Conservation (phyloP, 2,888 invertebrate genomes). For the Sarcophaga rosellei region DNA sequence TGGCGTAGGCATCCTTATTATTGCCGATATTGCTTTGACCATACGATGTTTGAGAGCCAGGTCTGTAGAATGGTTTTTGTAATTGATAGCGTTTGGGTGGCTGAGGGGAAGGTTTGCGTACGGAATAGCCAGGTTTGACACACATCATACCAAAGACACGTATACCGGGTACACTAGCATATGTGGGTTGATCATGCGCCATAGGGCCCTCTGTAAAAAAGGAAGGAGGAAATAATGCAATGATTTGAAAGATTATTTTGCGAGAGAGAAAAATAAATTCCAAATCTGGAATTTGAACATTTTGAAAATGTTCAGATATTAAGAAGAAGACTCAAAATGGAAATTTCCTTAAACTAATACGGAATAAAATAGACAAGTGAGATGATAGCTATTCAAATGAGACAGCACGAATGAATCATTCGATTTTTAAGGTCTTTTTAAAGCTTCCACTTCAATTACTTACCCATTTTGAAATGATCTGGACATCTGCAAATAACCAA, state of each 20-base stretch:
- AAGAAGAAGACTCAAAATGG: not conserved
- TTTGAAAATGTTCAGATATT: not conserved
- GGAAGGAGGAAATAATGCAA: no score
- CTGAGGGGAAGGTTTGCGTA: conserved; percentile 79
- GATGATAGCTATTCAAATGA: no score
- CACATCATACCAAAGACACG: conserved; percentile 98
- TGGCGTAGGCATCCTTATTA: conserved; percentile 69
- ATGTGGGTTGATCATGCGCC: conserved; percentile 96
- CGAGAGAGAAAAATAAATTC: no score
- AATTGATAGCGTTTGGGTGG: conserved; percentile 80
- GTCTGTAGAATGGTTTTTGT: conserved; percentile 80
- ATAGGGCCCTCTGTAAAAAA: conserved; percentile 91
- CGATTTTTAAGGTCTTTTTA: no score
- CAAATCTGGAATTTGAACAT: no score
- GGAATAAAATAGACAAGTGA: no score
- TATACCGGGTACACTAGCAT: conserved; percentile 96
- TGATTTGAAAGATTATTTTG: no score
- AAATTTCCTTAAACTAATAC: no score
- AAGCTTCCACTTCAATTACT: conserved; percentile 72
- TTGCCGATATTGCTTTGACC: conserved; percentile 65
- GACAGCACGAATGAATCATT: no score
- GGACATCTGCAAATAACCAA: conserved; percentile 95
- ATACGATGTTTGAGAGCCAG: conserved; percentile 71
- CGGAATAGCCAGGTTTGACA: conserved; percentile 83
- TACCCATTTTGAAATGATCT: conserved; percentile 91